Base-by-base conservation (phyloP, 2,888 invertebrate species). In the Catocala fraxini region DNA sequence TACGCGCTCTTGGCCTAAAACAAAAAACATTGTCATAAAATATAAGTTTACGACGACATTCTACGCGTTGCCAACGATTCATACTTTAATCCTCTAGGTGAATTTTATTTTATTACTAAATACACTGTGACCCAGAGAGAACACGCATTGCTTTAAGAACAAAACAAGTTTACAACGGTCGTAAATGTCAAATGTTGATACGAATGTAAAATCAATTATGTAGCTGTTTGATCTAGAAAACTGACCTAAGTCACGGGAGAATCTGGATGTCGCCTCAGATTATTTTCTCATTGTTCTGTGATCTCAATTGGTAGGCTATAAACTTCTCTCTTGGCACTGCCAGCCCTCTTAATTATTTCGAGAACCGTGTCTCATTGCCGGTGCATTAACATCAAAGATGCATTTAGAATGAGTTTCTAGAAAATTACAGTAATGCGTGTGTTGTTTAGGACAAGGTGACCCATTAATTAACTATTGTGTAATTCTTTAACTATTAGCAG, bases 241-340 rank as follows among this genome's bases (percentile, higher is more conserved):
- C 74, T 75, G 75, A 74, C 74, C 73, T 75, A 65, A 54, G 64
- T 51, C 71, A 75, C 59, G 39, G 42, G 49, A 51, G 13, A 9
- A 63, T 65, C 7, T 54, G 51, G n/a, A 47, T 42, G 35, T 57
- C 43, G 34, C 56, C 57, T 62, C 61, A 59, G 58, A 67, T 59
- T 56, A 47, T 35, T 51, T 52, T 64, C 15, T 68, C 42, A 56
- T 63, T 63, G 48, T 55, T 25, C n/a, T 46, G 34, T 33, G 25
- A 69, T 61, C 45, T 68, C 11, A 48, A 51, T 58, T 2, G 12
- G 11, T 9, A 33, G 15, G 10, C 1, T 7, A 35, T 71, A 68
- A 61, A 63, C 57, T 51, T 47, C 46, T 56, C 48, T 57, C 11
- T 48, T 66, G 60, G 61, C 66, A 51, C 57, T 43, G 49, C 11